Conservation (phyloP, 2,888 invertebrate species). For the Nysson spinosus region DNA sequence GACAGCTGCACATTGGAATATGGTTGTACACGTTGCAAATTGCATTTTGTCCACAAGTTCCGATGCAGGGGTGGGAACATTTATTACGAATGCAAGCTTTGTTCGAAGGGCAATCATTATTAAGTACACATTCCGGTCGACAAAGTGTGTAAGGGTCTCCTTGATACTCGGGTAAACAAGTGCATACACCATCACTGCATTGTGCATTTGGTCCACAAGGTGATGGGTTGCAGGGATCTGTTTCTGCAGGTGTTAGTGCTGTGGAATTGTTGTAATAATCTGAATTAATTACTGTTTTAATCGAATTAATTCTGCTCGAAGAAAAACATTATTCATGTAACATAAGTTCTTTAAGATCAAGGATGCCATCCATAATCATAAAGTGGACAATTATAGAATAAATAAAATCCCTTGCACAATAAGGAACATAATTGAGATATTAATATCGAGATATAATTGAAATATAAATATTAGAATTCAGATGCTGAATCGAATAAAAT, state of each 20-base stretch:
- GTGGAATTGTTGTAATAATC: conserved; percentile 11
- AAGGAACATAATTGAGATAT: too few species aligned
- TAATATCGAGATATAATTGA: too few species aligned
- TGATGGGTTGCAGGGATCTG: conserved; percentile 87
- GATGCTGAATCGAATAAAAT: too few species aligned
- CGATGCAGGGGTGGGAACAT: conserved; percentile 77
- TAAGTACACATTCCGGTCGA: conserved; percentile 76
- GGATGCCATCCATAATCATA: too few species aligned
- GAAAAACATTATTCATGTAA: too few species aligned
- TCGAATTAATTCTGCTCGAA: too few species aligned
- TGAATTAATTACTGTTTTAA: too few species aligned
- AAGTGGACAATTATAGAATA: too few species aligned
- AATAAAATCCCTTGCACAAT: too few species aligned
- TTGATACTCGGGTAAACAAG: conserved; percentile 81
- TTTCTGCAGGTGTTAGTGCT: conserved; percentile 26
- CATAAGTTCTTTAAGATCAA: too few species aligned
- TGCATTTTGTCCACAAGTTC: conserved; percentile 79
- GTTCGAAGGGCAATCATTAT: conserved; percentile 75
- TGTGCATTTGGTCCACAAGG: conserved; percentile 79
- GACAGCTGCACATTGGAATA: conserved; percentile 80
- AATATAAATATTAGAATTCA: neutral
- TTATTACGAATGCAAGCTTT: conserved; percentile 77
- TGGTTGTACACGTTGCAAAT: conserved; percentile 80
- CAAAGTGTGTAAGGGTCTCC: conserved; percentile 80
- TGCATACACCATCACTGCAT: conserved; percentile 82